Base-by-base conservation (phyloP, 2,797 vertebrate species). In the Cossypha dichroa region DNA sequence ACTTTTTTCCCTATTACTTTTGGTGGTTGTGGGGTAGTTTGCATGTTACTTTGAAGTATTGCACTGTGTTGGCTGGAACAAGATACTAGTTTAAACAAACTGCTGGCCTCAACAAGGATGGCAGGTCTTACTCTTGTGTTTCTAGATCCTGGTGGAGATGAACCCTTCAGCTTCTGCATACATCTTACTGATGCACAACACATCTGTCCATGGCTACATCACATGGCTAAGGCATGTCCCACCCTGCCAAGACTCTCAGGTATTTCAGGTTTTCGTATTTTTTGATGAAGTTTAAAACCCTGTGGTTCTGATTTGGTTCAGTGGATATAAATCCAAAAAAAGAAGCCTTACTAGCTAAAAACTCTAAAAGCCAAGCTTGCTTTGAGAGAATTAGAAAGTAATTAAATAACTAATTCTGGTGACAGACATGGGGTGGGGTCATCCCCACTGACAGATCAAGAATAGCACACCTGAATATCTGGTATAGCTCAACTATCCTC, bases 101-200 rank as follows among this genome's bases (percentile, higher is more conserved):
- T 59, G 5, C 55, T 73, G 8, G 3, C 28, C 49, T 80, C 31
- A 28, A 8, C 11, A 33, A 49, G 49, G 73, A 48, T 13, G 41
- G 4, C 45, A 68, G 13, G 4, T 58, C 33, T 45, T 34, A 12
- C 16, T 33, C 29, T 48, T 43, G n/a, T 34, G 10, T 23, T 12
- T 38, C 68, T 76, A 25, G 43, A 56, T 41, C 18, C 19, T 69
- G 43, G 31, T 83, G 62, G n/a, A 64, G 12, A 22, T 9, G 6
- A 75, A 9, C 2, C 5, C 13, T 76, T n/a, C 33, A 63, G 5
- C 34, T 70, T 59, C 56, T 68, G 3, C 0, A 0, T 23, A 10
- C 7, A 6, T 68, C 33, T 63, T 15, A 31, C 8, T 13, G 28
- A 36, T 13, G 29, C 10, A 26, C 40, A 83, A 4, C 1, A 2